Conservation (phyloP, 2,113 vertebrate species). For the Vidua chalybeata region DNA sequence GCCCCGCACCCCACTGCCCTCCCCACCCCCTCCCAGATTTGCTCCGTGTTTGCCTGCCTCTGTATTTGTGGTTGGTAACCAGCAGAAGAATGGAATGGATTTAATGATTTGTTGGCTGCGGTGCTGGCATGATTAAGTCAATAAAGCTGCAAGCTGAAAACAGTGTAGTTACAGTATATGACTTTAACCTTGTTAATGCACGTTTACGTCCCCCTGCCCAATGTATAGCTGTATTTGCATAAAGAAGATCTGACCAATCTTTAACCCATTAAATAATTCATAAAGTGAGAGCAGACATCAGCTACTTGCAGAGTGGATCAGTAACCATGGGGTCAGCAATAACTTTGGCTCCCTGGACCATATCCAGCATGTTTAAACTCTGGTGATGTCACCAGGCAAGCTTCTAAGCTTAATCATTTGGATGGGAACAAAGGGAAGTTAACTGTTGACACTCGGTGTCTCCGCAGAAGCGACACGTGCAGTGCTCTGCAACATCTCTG, state of each 20-base stretch:
- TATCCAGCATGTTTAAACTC: conserved; percentile 58
- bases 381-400: conserved; percentile 55
- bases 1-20: background rate
- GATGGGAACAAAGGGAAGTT: conserved; percentile 50
- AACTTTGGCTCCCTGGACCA: conserved; percentile 62
- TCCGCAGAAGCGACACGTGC: accelerated
- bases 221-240: conserved; percentile 49
- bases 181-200: conserved; percentile 73
- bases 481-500: background rate
- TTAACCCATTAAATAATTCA: conserved; percentile 75
- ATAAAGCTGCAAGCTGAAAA: conserved; percentile 71
- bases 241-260: conserved; percentile 65
- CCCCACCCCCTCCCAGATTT: conserved; percentile 11
- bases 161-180: conserved; percentile 68
- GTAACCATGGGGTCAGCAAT: conserved; percentile 67
- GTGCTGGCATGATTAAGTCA: conserved; percentile 69
- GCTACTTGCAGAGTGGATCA: conserved; percentile 54
- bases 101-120: conserved; percentile 73
- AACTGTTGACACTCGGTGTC: conserved; percentile 24
- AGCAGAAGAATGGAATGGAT: conserved; percentile 73
- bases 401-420: conserved; percentile 61
- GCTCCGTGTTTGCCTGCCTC: conserved; percentile 54
- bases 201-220: conserved; percentile 61
- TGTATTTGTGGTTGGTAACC: conserved; percentile 67
- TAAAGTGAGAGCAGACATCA: conserved; percentile 67